Conservation (phyloP, 2,797 vertebrate species). For the Chloroceryle amazona region DNA sequence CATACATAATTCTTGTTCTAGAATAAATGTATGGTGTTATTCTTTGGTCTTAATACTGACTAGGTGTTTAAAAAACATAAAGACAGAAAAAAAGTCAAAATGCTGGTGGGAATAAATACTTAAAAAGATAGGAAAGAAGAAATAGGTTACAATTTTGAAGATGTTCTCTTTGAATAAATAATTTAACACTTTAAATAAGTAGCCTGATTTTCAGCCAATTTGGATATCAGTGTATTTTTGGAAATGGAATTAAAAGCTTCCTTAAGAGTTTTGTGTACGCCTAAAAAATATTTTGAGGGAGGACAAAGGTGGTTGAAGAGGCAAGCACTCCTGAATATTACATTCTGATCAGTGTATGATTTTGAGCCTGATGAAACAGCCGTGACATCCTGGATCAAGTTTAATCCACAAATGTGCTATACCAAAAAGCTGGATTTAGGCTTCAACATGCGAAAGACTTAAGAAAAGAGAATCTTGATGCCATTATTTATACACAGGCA, state of each 20-base stretch:
- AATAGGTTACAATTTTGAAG: conserved; percentile 28
- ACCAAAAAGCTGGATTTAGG: neutral
- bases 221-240: neutral
- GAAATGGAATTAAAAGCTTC: neutral
- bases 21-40: too few relatives aligned
- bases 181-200: neutral
- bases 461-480: neutral
- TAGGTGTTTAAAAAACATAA: neutral
- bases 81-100: neutral
- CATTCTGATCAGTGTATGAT: neutral
- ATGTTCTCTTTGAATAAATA: conserved; percentile 17
- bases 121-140: neutral
- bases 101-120: neutral
- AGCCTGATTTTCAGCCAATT: conserved; percentile 7
- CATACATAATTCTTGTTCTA: neutral
- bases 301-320: neutral
- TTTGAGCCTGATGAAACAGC: neutral
- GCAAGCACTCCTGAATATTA: neutral
- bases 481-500: neutral
- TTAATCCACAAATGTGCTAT: neutral
- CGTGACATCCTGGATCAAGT: fast-evolving
- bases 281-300: neutral
- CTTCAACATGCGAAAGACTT: neutral
- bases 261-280: neutral
- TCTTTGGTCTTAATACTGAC: neutral